Evolutionary conservation across 2,797 vertebrate species (phyloP).

Genomic region (Lophotriccus pileatus): DNA sequence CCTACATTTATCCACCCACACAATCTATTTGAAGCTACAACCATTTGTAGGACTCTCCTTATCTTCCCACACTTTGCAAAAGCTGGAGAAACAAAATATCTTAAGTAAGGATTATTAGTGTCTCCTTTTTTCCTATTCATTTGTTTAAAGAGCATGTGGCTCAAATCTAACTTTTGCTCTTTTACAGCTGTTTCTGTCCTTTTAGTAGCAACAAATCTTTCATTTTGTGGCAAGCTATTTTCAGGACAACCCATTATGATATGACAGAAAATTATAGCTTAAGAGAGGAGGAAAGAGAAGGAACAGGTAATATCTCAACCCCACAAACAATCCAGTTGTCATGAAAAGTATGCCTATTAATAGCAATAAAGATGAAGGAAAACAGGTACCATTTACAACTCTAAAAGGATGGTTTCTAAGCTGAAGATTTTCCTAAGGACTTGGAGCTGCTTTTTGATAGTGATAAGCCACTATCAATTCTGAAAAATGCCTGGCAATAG

Average conservation of each 20-base stretch:
- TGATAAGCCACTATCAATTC: slow-evolving; percentile 18
- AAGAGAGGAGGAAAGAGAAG: not conserved
- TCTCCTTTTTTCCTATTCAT: not conserved
- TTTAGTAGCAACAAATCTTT: not conserved
- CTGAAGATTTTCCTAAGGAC: not conserved
- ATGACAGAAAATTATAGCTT: slow-evolving; percentile 3
- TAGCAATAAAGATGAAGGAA: slow-evolving; percentile 9
- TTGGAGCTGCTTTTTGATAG: not conserved
- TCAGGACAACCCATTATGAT: not conserved
- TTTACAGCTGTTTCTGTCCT: slow-evolving; percentile 9
- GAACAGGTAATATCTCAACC: slow-evolving; percentile 23
- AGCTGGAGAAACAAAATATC: not conserved
- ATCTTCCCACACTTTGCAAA: not conserved
- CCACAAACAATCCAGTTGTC: not conserved
- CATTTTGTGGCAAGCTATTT: slow-evolving; percentile 37
- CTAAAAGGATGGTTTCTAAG: not conserved
- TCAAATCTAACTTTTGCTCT: not conserved
- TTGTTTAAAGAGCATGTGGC: slow-evolving; percentile 5
- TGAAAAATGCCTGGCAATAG: not conserved
- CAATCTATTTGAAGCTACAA: not conserved
- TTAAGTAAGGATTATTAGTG: not conserved
- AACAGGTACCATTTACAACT: not conserved
- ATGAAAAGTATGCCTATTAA: not conserved
- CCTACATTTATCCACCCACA: not conserved
- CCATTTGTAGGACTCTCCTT: not conserved